These are phyloP conservation scores for Heliconius charithonia DNA, from an alignment of 2,888 invertebrate genomes.

Conservation along the genomic window DNA sequence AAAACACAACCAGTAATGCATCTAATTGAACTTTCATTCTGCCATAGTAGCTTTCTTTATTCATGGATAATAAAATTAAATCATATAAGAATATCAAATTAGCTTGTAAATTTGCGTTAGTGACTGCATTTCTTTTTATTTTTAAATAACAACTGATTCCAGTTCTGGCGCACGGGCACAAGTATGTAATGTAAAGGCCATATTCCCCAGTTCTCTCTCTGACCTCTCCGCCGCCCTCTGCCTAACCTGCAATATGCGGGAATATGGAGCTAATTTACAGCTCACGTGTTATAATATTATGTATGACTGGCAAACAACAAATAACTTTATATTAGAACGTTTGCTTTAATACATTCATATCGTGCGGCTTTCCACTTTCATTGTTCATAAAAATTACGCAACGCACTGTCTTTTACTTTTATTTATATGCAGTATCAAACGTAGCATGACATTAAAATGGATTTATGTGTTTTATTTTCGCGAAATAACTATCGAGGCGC, in stretches of 20 bases:
- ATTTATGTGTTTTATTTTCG: conserved; percentile 38
- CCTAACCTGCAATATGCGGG: neutral
- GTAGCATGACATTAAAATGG: conserved; percentile 38
- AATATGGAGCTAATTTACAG: neutral
- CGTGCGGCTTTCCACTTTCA: conserved; percentile 43
- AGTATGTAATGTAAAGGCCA: neutral
- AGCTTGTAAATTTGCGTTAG: too few species aligned
- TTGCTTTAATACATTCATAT: conserved; percentile 35
- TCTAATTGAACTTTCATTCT: too few species aligned
- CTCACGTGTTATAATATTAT: neutral
- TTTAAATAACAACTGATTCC: too few species aligned
- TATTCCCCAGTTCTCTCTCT: neutral
- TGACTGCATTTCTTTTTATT: too few species aligned
- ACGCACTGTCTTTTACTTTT: conserved; percentile 34
- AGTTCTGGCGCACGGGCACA: neutral
- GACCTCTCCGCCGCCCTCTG: neutral
- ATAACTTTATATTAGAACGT: conserved; percentile 29
- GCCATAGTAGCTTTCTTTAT: too few species aligned
- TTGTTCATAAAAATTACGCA: conserved; percentile 42
- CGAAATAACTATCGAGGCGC: conserved; percentile 20
- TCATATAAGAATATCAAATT: too few species aligned
- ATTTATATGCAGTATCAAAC: conserved; percentile 32
- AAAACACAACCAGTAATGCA: too few species aligned
- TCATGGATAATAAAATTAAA: too few species aligned
- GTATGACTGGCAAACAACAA: conserved; percentile 11